Percentiles rank a stretch among this genome's conserved stretches.
Evolutionary conservation across 1,140 invertebrate genomes (phyloP).

Genomic region (Bombus sylvicola): DNA sequence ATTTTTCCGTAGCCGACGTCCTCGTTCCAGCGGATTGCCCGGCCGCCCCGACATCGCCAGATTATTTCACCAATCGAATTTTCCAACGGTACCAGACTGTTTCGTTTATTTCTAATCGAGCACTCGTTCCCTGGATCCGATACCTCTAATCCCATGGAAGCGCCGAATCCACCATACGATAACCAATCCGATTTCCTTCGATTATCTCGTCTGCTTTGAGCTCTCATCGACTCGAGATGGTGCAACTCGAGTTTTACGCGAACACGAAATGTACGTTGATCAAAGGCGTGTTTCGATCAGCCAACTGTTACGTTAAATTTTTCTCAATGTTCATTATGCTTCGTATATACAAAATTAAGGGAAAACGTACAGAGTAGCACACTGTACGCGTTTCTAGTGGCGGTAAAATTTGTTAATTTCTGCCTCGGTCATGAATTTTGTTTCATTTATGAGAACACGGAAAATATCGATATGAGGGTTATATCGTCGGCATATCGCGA

Average conservation of each 20-base stretch:
- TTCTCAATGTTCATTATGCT: too few species aligned
- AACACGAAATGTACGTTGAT: too few species aligned
- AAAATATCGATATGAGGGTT: too few species aligned
- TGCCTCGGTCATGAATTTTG: too few species aligned
- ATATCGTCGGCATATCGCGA: too few species aligned
- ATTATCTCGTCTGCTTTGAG: neutral
- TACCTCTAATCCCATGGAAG: neutral
- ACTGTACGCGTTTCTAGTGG: too few species aligned
- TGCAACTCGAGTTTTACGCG: neutral
- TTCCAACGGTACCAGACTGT: neutral
- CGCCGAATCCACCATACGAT: neutral
- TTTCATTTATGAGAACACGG: too few species aligned
- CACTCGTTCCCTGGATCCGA: neutral
- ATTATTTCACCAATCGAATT: slow-evolving; percentile 48
- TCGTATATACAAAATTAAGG: too few species aligned
- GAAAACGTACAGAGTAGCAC: too few species aligned
- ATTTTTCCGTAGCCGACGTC: slow-evolving; percentile 48
- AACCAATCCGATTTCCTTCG: slow-evolving; percentile 1
- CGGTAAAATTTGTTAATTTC: too few species aligned
- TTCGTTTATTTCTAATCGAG: slow-evolving; percentile 52
- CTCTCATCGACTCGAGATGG: neutral
- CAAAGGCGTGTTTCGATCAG: too few species aligned
- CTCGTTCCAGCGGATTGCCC: neutral
- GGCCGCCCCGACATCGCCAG: slow-evolving; percentile 33
- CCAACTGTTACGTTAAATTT: too few species aligned